Conservation (phyloP, 2,888 invertebrate genomes). For the Epinotia bilunana region DNA sequence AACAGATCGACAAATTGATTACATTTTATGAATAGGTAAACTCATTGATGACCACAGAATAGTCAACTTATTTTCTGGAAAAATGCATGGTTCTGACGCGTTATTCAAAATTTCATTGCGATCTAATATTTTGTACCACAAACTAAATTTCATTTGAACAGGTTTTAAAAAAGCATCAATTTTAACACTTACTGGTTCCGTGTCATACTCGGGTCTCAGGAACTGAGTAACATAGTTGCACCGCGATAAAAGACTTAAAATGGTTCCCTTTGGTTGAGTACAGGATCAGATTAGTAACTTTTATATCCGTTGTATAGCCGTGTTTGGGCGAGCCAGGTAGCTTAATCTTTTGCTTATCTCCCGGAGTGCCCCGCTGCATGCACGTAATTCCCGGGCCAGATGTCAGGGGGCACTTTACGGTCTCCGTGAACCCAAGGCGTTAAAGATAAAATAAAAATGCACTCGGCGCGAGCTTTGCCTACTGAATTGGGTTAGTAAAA, state of each 20-base stretch:
- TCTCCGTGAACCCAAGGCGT: constrained; percentile 16
- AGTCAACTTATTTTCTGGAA: too few relatives aligned
- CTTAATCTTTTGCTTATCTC: constrained; percentile 35
- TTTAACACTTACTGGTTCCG: neutral
- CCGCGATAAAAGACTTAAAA: constrained; percentile 11
- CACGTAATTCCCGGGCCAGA: neutral
- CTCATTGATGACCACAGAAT: too few relatives aligned
- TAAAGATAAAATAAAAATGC: constrained; percentile 29
- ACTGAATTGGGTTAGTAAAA: neutral
- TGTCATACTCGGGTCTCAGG: too few relatives aligned
- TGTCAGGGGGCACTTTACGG: constrained; percentile 22
- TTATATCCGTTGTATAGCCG: constrained; percentile 5
- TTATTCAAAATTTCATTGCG: too few relatives aligned
- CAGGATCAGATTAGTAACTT: constrained; percentile 32
- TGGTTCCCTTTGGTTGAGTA: constrained; percentile 11
- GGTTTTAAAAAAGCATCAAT: neutral
- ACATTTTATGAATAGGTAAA: too few relatives aligned
- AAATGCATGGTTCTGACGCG: too few relatives aligned
- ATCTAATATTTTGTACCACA: too few relatives aligned
- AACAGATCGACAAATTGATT: too few relatives aligned
- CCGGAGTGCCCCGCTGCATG: constrained; percentile 16
- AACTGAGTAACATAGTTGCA: constrained; percentile 7
- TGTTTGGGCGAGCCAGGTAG: constrained; percentile 7
- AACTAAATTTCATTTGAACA: too few relatives aligned
- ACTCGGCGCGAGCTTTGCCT: neutral